A percentile compares a stretch with the other conserved stretches of the same genome.
Conservation (phyloP, 2,888 invertebrate genomes). For the Malthinus seriepunctatus region DNA sequence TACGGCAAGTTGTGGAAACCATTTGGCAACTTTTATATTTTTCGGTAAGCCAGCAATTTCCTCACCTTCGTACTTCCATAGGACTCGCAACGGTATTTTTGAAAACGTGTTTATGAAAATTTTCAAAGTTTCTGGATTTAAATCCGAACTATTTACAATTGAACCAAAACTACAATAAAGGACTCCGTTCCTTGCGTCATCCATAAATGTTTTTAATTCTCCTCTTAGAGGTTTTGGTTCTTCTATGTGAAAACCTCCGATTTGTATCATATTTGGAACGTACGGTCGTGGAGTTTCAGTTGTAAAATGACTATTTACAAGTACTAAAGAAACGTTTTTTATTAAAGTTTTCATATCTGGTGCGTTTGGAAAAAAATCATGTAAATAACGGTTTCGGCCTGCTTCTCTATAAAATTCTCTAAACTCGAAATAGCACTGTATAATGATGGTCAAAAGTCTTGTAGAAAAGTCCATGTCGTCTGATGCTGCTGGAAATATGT, state of each 20-base stretch:
- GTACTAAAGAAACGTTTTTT: slow-evolving; percentile 37
- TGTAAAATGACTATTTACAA: slow-evolving; percentile 41
- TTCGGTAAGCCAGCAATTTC: slow-evolving; percentile 56
- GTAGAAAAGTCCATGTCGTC: slow-evolving; percentile 44
- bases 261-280: slow-evolving; percentile 42
- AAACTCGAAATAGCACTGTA: slow-evolving; percentile 2
- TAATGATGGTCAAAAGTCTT: slow-evolving; percentile 38
- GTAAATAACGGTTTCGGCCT: slow-evolving; percentile 25
- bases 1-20: slow-evolving; percentile 64
- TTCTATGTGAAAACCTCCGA: slow-evolving; percentile 42
- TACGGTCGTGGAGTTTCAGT: slow-evolving; percentile 41
- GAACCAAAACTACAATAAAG: slow-evolving; percentile 40
- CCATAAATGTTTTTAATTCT: slow-evolving; percentile 33
- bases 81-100: slow-evolving; percentile 61
- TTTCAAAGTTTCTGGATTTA: slow-evolving; percentile 29
- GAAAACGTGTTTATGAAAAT: slow-evolving; percentile 60
- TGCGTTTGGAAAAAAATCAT: slow-evolving; percentile 36
- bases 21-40: slow-evolving; percentile 62
- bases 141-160: slow-evolving; percentile 29
- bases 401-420: slow-evolving; percentile 9
- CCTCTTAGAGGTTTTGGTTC: slow-evolving; percentile 21
- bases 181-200: slow-evolving; percentile 36
- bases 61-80: slow-evolving; percentile 69
- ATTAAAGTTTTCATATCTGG: slow-evolving; percentile 35
- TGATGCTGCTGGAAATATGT: slow-evolving; percentile 24